Evolutionary conservation across 2,888 invertebrate species (phyloP), one percentile per base, ranked within the genome.

Genomic region (Drosophila yooni): DNA sequence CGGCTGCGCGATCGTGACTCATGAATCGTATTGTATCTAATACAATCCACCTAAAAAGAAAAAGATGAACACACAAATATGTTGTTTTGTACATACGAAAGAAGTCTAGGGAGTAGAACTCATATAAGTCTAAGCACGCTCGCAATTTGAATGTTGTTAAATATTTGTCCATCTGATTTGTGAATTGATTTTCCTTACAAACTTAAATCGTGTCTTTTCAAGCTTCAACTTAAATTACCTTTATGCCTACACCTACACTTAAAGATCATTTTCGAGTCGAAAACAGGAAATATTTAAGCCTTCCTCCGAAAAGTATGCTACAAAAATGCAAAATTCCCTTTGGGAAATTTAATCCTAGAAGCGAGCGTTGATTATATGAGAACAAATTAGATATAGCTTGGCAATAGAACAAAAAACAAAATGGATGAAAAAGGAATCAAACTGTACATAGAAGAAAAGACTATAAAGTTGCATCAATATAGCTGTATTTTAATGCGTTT

Each of bases 1-100:
- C 94, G 94, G 66, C 94, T 97, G 83, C 94, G 94, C 69, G 95
- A 96, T 91, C 94, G 95, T 92, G 94, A 64, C 25, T 67, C 81
- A 65, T 92, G 77, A 83, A 51, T 46, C 29, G 27, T 29, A 54
- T 74, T 67, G 53, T 70, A 74, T 74, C 11, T 59, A 59, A 79
- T 76, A 73, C 57, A 59, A 53, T 18, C 21, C 10, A 59, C 60
- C 25, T 2, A 46, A 46, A 46, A 43, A 13, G 13, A 11, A 52
- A 8, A 65, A 69, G 54, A 27, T 61, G 40, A 66, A 64, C 51
- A 59, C 50, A 51, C 27, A 68, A 29, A 65, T 43, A 53, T 57
- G 10, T 43, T 43, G 43, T 25, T n/a, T 27, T 74, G 71, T 71
- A 71, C 6, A 74, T 66, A 70, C 34, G n/a, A 46, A 15, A 52